Evolutionary conservation across 2,888 invertebrate genomes (phyloP), one percentile per base, ranked within the genome.

Genomic region (Amaurobius ferox): DNA sequence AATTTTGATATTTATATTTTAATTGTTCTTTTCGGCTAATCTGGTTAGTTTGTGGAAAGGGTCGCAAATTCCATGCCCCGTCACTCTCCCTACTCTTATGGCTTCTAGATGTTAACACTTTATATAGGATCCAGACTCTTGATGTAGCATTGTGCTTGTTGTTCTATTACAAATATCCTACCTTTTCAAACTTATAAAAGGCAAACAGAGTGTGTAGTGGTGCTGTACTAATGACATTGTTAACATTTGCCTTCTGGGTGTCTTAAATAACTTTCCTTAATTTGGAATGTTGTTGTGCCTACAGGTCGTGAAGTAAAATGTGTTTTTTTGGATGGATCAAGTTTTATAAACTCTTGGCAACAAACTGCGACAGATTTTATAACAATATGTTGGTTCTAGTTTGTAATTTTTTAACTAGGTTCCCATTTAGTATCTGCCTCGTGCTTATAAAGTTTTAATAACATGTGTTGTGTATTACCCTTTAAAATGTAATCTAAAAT

Each of bases 41-140:
- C n/a, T n/a, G 35, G 6, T 44, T 55, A 55, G 19, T 55, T 55
- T 55, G 55, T 55, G 55, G 55, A 55, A 55, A 55, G 55, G 19
- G 23, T 23, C 55, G 23, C 55, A 23, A n/a, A 16, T 44, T n/a
- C 44, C 16, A 23, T 23, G 29, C 40, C 61, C 74, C 62, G 35
- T 70, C 62, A 79, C 78, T 62, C 74, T 68, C 62, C 83, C 77
- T 74, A 35, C 70, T 85, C 83, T 85, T 78, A 61, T 39, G 66
- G 70, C 83, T 67, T 85, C 83, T 85, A 85, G 83, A 67, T 85
- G 83, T 85, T 83, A 40, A 71, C 76, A 71, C 83, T 83, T 78
- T 72, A 48, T 16, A 55, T 77, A 70, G 76, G 62, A 62, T 83
- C 76, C 67, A 62, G n/a, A 64, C 39, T 81, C 76, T 83, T 77